Conservation (phyloP, 2,113 vertebrate genomes). For the Lampris incognitus region DNA sequence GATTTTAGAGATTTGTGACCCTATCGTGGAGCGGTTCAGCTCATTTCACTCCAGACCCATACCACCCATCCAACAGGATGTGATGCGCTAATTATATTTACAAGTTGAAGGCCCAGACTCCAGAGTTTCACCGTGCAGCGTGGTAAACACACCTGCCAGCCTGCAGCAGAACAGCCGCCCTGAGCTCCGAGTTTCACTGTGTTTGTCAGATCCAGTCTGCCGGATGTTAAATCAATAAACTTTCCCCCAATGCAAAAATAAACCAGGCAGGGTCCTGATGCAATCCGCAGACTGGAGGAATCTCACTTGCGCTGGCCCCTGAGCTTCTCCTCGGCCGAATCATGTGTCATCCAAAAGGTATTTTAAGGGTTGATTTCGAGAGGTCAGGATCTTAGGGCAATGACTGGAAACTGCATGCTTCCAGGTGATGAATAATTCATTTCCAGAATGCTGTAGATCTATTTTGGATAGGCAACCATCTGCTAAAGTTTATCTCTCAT, state of each 20-base stretch:
- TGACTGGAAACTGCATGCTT: neutral
- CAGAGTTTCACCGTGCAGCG: slow-evolving; percentile 50
- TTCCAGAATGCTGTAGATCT: neutral
- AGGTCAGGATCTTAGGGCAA: slow-evolving; percentile 6
- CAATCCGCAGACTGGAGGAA: slow-evolving; percentile 50
- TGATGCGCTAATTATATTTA: slow-evolving; percentile 78
- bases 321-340: slow-evolving; percentile 35
- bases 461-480: neutral
- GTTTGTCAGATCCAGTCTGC: slow-evolving; percentile 64
- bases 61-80: slow-evolving; percentile 67
- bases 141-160: slow-evolving; percentile 84
- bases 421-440: neutral
- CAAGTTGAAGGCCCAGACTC: slow-evolving; percentile 58
- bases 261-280: slow-evolving; percentile 31
- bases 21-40: slow-evolving; percentile 44
- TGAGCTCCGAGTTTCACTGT: slow-evolving; percentile 28
- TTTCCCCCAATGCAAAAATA: slow-evolving; percentile 40
- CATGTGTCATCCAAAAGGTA: slow-evolving; percentile 62
- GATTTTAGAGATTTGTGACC: slow-evolving; percentile 8
- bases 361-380: slow-evolving; percentile 43
- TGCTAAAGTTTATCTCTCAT: neutral
- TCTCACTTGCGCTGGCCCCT: slow-evolving; percentile 57
- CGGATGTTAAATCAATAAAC: slow-evolving; percentile 78
- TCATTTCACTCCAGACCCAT: slow-evolving; percentile 30
- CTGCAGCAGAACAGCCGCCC: slow-evolving; percentile 47